phyloP scores from a whole-genome alignment of 1,140 invertebrate genomes.

The Lycorma delicatula region DNA sequence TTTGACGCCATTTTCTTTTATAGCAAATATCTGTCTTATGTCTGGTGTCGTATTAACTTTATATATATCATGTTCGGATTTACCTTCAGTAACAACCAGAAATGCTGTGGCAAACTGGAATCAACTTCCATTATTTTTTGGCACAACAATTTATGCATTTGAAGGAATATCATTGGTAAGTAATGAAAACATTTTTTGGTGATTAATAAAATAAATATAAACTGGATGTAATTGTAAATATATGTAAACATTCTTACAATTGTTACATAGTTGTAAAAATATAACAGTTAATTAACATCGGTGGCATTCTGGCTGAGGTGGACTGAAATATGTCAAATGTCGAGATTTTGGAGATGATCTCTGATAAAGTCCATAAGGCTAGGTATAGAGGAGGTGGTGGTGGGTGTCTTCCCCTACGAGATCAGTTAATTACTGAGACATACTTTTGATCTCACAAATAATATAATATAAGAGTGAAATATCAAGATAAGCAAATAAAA shows the following conservation, averaged over 20 bases:
- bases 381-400: no score
- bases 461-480: no score
- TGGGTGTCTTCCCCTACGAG: no score
- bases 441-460: no score
- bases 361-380: no score
- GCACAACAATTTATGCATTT: slow-evolving; percentile 79
- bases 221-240: background rate
- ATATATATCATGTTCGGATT: slow-evolving; percentile 47
- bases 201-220: background rate
- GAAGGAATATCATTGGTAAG: slow-evolving; percentile 74
- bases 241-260: background rate
- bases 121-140: slow-evolving; percentile 70
- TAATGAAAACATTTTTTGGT: no score
- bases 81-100: slow-evolving; percentile 21
- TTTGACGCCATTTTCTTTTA: slow-evolving; percentile 73
- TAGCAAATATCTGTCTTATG: slow-evolving; percentile 69
- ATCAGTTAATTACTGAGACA: no score
- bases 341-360: no score
- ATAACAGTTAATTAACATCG: background rate
- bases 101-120: slow-evolving; percentile 43
- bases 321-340: no score
- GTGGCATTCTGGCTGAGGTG: no score
- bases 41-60: slow-evolving; percentile 70
- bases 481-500: no score
- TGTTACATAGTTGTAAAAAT: background rate